These are phyloP conservation scores for Pantherophis guttatus DNA, from an alignment of 2,113 vertebrate species.

Conservation along the genomic window DNA sequence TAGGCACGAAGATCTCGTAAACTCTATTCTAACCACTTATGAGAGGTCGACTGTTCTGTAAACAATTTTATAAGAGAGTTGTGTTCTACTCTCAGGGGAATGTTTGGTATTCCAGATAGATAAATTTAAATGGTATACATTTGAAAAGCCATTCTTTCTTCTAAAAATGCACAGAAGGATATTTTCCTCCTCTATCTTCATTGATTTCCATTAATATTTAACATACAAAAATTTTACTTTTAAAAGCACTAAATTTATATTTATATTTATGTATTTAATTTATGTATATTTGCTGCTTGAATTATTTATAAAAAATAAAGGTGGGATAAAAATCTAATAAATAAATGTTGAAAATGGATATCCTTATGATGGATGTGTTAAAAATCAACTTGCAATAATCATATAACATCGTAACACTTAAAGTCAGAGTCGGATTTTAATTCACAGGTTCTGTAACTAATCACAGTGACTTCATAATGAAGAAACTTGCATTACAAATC, in stretches of 20 bases:
- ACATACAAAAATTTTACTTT: background rate
- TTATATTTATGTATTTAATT: background rate
- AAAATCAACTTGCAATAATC: background rate
- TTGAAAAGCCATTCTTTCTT: background rate
- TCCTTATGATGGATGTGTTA: background rate
- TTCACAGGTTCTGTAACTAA: background rate
- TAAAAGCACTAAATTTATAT: background rate
- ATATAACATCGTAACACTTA: background rate
- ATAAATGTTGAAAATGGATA: background rate
- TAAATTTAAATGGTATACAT: background rate
- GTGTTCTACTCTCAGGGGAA: background rate
- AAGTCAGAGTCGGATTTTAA: background rate
- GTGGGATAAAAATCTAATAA: background rate
- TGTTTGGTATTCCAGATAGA: background rate
- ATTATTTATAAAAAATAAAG: background rate
- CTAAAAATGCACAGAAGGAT: background rate
- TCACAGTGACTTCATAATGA: background rate
- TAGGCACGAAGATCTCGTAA: slow-evolving; percentile 1
- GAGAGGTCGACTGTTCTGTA: background rate
- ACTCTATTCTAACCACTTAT: background rate
- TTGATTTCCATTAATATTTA: background rate
- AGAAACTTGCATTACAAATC: background rate
- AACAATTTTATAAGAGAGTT: background rate
- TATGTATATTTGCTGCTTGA: background rate
- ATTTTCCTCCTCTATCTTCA: background rate